Evolutionary conservation across 2,888 invertebrate genomes (phyloP).

Genomic region (Dynastes tityus): DNA sequence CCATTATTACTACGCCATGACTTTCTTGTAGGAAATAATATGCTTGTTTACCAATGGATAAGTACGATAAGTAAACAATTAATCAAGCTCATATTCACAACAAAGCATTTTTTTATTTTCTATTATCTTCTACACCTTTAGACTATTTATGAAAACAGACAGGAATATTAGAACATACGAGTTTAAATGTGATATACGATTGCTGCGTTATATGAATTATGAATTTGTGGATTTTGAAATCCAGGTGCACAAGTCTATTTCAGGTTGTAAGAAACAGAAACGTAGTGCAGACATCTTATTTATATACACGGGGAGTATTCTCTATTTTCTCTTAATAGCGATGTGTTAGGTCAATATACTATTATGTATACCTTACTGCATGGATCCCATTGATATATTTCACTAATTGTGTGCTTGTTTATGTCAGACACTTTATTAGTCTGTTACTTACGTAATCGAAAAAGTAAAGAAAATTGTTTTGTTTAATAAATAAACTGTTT

Average conservation of each 20-base stretch:
- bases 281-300: slow-evolving; percentile 41
- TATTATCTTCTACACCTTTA: not conserved
- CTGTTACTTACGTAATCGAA: slow-evolving; percentile 11
- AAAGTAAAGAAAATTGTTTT: not conserved
- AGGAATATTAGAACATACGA: not conserved
- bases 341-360: slow-evolving; percentile 46
- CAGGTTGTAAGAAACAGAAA: slow-evolving; percentile 35
- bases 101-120: too few relatives aligned
- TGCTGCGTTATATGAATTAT: slow-evolving; percentile 20
- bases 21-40: too few relatives aligned
- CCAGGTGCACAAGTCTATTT: slow-evolving; percentile 43
- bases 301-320: slow-evolving; percentile 33
- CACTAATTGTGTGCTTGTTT: slow-evolving; percentile 25
- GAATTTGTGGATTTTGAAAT: slow-evolving; percentile 39
- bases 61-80: too few relatives aligned
- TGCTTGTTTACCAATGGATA: too few relatives aligned
- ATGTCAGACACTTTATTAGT: slow-evolving; percentile 23
- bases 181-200: not conserved
- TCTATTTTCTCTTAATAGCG: slow-evolving; percentile 40
- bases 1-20: too few relatives aligned
- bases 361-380: slow-evolving; percentile 36
- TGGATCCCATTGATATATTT: slow-evolving; percentile 19
- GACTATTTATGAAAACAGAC: not conserved
- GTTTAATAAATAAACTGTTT: slow-evolving; percentile 11
- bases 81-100: too few relatives aligned